These are phyloP conservation scores for Platyrinchus mystaceus DNA, from an alignment of 2,797 vertebrate genomes.

Conservation along the genomic window DNA sequence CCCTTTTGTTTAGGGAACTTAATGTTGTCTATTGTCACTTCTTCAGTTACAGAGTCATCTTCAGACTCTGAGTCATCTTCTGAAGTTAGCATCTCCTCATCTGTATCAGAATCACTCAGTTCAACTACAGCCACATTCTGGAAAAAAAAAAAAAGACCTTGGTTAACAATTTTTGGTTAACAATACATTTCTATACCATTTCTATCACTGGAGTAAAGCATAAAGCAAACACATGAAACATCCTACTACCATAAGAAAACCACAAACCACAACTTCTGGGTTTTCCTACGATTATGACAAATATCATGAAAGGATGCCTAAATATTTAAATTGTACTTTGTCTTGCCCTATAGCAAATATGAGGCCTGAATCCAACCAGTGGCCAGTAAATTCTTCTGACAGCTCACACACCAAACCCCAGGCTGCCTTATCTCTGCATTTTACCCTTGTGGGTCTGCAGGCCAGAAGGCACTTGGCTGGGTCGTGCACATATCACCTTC, in stretches of 20 bases:
- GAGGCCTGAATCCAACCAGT: neutral
- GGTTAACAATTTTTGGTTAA: neutral
- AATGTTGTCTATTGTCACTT: slow-evolving; percentile 81
- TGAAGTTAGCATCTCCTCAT: slow-evolving; percentile 62
- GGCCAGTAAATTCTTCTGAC: neutral
- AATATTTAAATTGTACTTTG: neutral
- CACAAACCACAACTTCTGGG: neutral
- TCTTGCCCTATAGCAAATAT: neutral
- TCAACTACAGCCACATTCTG: slow-evolving; percentile 91
- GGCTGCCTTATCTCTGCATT: neutral
- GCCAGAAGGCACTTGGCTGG: neutral
- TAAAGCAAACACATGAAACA: neutral
- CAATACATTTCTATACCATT: neutral
- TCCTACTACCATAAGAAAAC: neutral
- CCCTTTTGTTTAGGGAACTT: slow-evolving; percentile 78
- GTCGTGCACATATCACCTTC: neutral
- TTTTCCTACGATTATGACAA: neutral
- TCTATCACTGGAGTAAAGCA: neutral
- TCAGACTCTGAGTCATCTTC: slow-evolving; percentile 71
- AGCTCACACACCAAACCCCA: neutral
- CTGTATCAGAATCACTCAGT: slow-evolving; percentile 78
- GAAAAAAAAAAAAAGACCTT: neutral
- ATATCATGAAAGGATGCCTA: neutral
- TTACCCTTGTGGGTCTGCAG: neutral
- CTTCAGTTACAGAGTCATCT: slow-evolving; percentile 45